Conservation (phyloP, 2,888 invertebrate species). For the Pachymerium ferrugineum region DNA sequence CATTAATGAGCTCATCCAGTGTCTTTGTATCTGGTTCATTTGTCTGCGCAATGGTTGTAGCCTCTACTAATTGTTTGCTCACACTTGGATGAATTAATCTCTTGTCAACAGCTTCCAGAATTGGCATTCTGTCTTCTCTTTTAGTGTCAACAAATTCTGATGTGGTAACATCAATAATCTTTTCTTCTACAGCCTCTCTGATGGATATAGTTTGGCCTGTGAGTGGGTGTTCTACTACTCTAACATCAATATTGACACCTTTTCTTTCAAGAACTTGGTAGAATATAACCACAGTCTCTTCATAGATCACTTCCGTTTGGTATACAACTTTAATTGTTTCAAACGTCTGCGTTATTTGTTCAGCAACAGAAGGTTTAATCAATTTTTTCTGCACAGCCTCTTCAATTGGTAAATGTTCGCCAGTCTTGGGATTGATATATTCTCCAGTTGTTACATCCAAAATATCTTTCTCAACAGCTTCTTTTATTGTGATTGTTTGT, state of each 20-base stretch:
- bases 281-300: conserved; percentile 21
- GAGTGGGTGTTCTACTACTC: conserved; percentile 72
- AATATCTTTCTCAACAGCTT: conserved; percentile 66
- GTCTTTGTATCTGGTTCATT: conserved; percentile 57
- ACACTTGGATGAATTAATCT: conserved; percentile 65
- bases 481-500: conserved; percentile 68
- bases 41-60: background rate
- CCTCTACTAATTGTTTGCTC: conserved; percentile 13
- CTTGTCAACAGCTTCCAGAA: conserved; percentile 71
- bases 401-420: conserved; percentile 49
- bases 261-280: conserved; percentile 12
- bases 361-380: background rate
- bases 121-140: conserved; percentile 38
- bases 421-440: conserved; percentile 64
- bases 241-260: conserved; percentile 15
- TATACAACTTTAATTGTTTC: background rate
- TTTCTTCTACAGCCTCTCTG: conserved; percentile 74
- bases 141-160: conserved; percentile 51
- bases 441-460: conserved; percentile 73
- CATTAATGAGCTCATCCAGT: conserved; percentile 64
- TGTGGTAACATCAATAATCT: conserved; percentile 67
- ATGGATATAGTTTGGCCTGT: conserved; percentile 73
- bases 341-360: background rate
- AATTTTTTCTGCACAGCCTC: background rate
- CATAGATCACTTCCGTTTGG: conserved; percentile 25